These are phyloP conservation scores for Mus minutoides DNA, from an alignment of 2,797 vertebrate genomes.

Conservation along the genomic window DNA sequence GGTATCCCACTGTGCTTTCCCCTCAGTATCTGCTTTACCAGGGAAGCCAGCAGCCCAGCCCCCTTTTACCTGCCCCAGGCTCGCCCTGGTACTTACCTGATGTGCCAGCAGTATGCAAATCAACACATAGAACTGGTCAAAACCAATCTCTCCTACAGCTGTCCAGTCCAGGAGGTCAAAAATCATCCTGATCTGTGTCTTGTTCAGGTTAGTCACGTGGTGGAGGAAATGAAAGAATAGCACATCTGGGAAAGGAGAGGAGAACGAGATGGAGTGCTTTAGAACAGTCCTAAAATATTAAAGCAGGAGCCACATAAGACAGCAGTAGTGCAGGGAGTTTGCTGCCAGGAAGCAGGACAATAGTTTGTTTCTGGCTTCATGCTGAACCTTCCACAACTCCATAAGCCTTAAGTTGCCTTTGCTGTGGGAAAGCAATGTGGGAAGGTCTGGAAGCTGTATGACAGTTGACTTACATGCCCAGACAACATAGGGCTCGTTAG, in stretches of 20 bases:
- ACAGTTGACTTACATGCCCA: background rate
- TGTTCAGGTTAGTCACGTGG: slow-evolving; percentile 61
- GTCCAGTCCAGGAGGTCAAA: slow-evolving; percentile 82
- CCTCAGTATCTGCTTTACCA: background rate
- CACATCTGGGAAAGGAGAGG: slow-evolving; percentile 72
- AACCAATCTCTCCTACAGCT: slow-evolving; percentile 68
- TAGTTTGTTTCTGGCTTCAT: background rate
- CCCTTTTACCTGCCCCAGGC: background rate
- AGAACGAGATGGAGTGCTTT: background rate
- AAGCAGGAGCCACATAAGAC: background rate
- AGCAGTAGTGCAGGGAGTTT: background rate
- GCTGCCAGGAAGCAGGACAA: background rate
- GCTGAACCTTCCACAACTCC: background rate
- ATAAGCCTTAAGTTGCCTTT: background rate
- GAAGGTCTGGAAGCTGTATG: too few species aligned
- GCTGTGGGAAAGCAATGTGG: background rate
- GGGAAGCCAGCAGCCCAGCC: accelerated
- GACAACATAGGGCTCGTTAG: background rate
- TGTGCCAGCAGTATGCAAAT: slow-evolving; percentile 81
- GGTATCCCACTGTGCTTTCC: background rate
- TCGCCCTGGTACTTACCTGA: slow-evolving; percentile 58
- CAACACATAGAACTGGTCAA: slow-evolving; percentile 81
- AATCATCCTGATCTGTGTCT: slow-evolving; percentile 73
- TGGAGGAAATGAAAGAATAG: slow-evolving; percentile 82
- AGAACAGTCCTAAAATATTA: background rate